Conservation (phyloP, 2,113 vertebrate species). For the Arizona elegans region DNA sequence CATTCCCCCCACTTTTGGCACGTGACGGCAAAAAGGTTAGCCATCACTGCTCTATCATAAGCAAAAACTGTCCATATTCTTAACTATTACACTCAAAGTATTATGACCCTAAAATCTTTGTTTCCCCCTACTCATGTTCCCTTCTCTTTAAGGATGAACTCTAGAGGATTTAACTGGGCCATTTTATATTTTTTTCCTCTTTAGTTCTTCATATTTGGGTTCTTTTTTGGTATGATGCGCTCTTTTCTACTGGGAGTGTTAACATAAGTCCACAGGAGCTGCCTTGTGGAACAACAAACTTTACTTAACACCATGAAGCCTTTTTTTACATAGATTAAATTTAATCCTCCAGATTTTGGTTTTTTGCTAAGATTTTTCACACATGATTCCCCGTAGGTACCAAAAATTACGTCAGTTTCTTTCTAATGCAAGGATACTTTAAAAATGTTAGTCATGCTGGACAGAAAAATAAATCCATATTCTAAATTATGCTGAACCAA, state of each 20-base stretch:
- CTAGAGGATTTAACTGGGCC: neutral
- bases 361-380: neutral
- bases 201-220: neutral
- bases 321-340: neutral
- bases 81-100: neutral
- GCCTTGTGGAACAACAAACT: neutral
- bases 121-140: neutral
- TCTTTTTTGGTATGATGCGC: neutral
- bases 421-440: neutral
- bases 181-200: neutral
- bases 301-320: neutral
- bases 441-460: neutral
- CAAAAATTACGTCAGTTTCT: neutral
- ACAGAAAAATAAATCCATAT: neutral
- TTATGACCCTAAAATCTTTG: neutral
- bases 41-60: neutral
- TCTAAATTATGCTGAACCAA: neutral
- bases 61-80: neutral
- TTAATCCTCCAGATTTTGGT: neutral
- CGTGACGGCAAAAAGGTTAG: too few relatives aligned
- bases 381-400: neutral
- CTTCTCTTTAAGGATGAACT: neutral
- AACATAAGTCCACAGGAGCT: neutral
- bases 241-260: neutral
- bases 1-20: too few relatives aligned